Conservation (phyloP, 2,113 vertebrate genomes). For the Ageneiosus marmoratus region DNA sequence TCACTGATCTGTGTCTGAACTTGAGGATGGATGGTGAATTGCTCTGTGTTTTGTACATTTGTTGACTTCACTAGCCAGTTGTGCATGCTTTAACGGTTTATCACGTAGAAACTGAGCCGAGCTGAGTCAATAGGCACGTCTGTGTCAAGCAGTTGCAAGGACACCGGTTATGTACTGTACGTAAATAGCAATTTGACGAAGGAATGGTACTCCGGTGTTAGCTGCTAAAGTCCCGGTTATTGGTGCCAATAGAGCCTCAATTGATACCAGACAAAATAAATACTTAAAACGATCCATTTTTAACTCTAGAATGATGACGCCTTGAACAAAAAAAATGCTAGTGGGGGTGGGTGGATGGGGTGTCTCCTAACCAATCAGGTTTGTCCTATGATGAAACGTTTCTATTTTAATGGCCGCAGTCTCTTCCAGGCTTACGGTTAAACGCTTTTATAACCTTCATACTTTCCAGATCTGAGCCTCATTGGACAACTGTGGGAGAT, state of each 20-base stretch:
- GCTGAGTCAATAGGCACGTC: slow-evolving; percentile 24
- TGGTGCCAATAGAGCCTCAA: too few species aligned
- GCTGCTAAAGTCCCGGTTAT: too few species aligned
- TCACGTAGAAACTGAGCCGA: not conserved
- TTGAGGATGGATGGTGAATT: not conserved
- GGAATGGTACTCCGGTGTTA: not conserved
- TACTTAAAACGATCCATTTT: not conserved
- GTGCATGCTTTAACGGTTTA: not conserved
- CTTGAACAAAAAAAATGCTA: not conserved
- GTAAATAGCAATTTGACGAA: not conserved
- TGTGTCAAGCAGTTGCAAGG: not conserved
- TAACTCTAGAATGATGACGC: not conserved
- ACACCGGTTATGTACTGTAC: not conserved
- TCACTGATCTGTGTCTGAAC: slow-evolving; percentile 34
- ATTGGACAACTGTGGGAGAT: not conserved
- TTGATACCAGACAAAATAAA: not conserved
- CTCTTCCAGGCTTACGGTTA: not conserved
- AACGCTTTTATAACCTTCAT: not conserved
- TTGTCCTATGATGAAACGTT: not conserved
- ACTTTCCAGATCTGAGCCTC: not conserved
- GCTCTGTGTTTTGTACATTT: not conserved
- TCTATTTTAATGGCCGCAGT: not conserved
- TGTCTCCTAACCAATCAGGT: not conserved
- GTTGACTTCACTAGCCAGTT: not conserved
- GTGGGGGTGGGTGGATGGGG: too few species aligned